Percentiles rank a stretch among this genome's conserved stretches.
Evolutionary conservation across 1,140 invertebrate species (phyloP).

Genomic region (Acromyrmex charruanus): DNA sequence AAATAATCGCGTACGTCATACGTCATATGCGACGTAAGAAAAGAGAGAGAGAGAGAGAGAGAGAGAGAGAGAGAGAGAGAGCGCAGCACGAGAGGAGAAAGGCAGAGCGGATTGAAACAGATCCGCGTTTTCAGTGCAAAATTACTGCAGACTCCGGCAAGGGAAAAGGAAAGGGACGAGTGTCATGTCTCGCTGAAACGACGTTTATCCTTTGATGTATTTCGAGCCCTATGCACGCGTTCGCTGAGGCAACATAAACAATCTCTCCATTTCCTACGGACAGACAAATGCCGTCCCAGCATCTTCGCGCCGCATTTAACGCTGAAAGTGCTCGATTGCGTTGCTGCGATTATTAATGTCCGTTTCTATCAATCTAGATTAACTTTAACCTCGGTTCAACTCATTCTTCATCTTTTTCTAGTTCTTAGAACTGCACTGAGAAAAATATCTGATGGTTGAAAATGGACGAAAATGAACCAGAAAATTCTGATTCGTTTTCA

Average conservation of each 20-base stretch:
- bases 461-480: too few relatives aligned
- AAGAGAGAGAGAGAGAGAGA: not conserved
- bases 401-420: too few relatives aligned
- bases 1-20: conserved; percentile 10
- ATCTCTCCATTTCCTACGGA: conserved; percentile 27
- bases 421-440: too few relatives aligned
- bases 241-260: conserved; percentile 25
- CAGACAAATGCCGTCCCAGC: not conserved
- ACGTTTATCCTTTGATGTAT: conserved; percentile 52
- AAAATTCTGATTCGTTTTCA: too few relatives aligned
- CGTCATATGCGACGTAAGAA: not conserved
- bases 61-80: not conserved
- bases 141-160: conserved; percentile 19
- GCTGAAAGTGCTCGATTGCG: not conserved
- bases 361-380: too few relatives aligned
- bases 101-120: not conserved
- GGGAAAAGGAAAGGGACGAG: not conserved
- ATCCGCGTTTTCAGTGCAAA: conserved; percentile 17
- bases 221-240: conserved; percentile 25
- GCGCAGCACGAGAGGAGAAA: not conserved
- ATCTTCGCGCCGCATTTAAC: conserved; percentile 4
- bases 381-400: too few relatives aligned
- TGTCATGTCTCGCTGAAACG: conserved; percentile 29
- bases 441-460: too few relatives aligned
- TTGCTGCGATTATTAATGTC: not conserved